Evolutionary conservation across 2,797 vertebrate genomes (phyloP), one percentile per base, ranked within the genome.

Genomic region (Lutra lutra): DNA sequence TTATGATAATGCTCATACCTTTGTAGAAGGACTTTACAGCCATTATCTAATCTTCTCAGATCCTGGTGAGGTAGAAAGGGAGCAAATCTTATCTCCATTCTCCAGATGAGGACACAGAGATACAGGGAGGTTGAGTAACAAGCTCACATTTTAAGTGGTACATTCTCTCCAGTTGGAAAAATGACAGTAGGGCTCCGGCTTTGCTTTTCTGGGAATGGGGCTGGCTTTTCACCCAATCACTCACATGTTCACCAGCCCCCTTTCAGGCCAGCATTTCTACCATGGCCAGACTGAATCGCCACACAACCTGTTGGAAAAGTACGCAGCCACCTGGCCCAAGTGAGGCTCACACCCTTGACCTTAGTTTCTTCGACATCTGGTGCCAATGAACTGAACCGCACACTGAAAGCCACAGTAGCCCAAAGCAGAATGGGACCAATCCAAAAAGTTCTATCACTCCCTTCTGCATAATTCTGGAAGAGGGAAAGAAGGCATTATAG

Each of bases 41-140:
- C 94, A 97, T 89, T 98, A 98, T 98, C 98, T 98, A 98, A 97
- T 98, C 97, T 98, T 89, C 96, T 62, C 91, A 97, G 96, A 97
- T 96, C 96, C 98, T 95, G 77, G 75, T 46, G 89, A 97, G 96
- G 97, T 98, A 97, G 94, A 86, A 91, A 97, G 89, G 86, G 92
- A 97, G 79, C 80, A 96, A 95, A 84, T 97, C 96, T 98, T 98
- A 98, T 98, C 98, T 98, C 54, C 83, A 48, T 87, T 94, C 66
- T 75, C 95, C 98, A 97, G 97, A 97, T 95, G 97, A 97, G 95
- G 92, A 97, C 96, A 97, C 97, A 96, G 91, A 95, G 97, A 95
- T 18, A 4, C 80, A 56, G 72, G 73, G 85, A 97, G 87, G 80
- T 54, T 88, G 89, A 93, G 75, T 73, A 94, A 97, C 80, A 86